A percentile compares a stretch with the other conserved stretches of the same genome.
These are phyloP conservation scores for Malthinus seriepunctatus DNA, from an alignment of 2,888 invertebrate genomes.

Conservation along the genomic window DNA sequence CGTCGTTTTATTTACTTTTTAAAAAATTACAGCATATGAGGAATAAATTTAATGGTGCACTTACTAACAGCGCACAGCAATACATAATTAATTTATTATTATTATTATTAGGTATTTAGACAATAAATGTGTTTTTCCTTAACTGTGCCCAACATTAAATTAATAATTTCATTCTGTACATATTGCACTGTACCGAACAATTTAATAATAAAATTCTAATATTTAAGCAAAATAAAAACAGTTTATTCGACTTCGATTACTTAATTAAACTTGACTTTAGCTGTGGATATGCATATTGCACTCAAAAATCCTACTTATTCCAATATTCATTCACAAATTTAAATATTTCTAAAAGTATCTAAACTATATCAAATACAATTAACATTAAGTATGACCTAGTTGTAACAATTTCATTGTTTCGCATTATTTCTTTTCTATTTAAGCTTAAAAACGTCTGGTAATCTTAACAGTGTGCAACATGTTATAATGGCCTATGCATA, in stretches of 20 bases:
- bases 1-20: slow-evolving; percentile 41
- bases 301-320: slow-evolving; percentile 32
- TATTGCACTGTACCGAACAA: slow-evolving; percentile 17
- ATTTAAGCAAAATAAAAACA: slow-evolving; percentile 13
- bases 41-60: slow-evolving; percentile 37
- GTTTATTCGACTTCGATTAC: slow-evolving; percentile 10
- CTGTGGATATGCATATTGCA: slow-evolving; percentile 38
- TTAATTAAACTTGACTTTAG: slow-evolving; percentile 18
- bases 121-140: slow-evolving; percentile 23
- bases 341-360: slow-evolving; percentile 55
- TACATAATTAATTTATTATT: slow-evolving; percentile 27
- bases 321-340: slow-evolving; percentile 36
- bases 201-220: slow-evolving; percentile 17
- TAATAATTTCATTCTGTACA: slow-evolving; percentile 32
- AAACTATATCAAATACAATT: slow-evolving; percentile 60
- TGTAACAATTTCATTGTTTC: slow-evolving; percentile 53
- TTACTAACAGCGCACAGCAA: slow-evolving; percentile 33
- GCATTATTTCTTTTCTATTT: slow-evolving; percentile 40
- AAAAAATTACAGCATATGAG: slow-evolving; percentile 49
- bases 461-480: slow-evolving; percentile 49
- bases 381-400: slow-evolving; percentile 55
- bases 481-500: slow-evolving; percentile 14
- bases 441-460: slow-evolving; percentile 43
- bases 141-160: slow-evolving; percentile 38
- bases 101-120: slow-evolving; percentile 21